Evolutionary conservation across 2,797 vertebrate genomes (phyloP).

Genomic region (Parotocinclus haroldoi): DNA sequence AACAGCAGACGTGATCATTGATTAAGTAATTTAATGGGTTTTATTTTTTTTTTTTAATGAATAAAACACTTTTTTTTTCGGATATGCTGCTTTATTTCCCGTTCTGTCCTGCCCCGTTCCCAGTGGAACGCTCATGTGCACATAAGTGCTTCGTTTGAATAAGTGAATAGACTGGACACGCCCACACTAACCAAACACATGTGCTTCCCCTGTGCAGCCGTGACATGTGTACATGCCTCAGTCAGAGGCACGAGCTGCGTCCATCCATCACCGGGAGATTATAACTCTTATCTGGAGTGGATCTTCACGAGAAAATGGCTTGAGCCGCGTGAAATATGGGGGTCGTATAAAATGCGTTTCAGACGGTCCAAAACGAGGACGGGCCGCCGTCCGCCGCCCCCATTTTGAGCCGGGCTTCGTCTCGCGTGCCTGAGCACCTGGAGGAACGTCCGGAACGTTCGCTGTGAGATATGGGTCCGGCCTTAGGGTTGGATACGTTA

Average conservation of each 20-base stretch:
- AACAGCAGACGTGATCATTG: too few species aligned
- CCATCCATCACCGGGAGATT: constrained; percentile 72
- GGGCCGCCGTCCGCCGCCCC: constrained; percentile 42
- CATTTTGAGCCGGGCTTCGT: constrained; percentile 53
- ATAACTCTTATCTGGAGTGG: constrained; percentile 71
- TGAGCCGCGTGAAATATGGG: constrained; percentile 69
- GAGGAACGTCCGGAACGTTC: constrained; percentile 20
- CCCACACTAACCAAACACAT: constrained; percentile 79
- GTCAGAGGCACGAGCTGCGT: constrained; percentile 60
- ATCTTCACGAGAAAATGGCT: constrained; percentile 70
- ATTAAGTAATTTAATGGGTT: too few species aligned
- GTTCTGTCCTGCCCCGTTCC: too few species aligned
- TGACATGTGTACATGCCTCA: constrained; percentile 69
- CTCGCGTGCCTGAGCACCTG: constrained; percentile 43
- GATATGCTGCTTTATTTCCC: too few species aligned
- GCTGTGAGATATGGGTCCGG: constrained; percentile 8
- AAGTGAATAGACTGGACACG: constrained; percentile 66
- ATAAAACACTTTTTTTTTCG: too few species aligned
- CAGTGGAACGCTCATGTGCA: constrained; percentile 64
- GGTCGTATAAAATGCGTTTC: constrained; percentile 61
- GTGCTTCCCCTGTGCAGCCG: constrained; percentile 55
- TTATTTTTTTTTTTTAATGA: too few species aligned
- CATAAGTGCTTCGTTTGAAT: constrained; percentile 77
- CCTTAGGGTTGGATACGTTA: too few species aligned
- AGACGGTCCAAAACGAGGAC: constrained; percentile 58